These are phyloP conservation scores for Mesopsocus fuscifrons DNA, from an alignment of 2,888 invertebrate species.

Conservation along the genomic window DNA sequence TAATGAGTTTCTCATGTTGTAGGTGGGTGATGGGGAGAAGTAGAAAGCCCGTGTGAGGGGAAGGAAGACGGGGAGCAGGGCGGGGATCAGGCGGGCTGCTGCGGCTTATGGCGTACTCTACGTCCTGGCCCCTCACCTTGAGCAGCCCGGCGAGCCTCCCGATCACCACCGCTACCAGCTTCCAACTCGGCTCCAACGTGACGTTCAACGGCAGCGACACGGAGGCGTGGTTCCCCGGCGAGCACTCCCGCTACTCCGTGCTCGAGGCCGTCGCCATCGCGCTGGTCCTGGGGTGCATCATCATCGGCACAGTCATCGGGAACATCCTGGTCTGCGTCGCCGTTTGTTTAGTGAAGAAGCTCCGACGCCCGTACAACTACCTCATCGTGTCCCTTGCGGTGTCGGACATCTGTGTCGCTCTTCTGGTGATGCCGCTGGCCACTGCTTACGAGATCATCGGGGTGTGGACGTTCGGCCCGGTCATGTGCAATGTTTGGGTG, in stretches of 20 bases:
- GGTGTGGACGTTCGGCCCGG: conserved; percentile 81
- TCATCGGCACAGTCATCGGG: conserved; percentile 65
- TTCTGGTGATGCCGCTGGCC: conserved; percentile 95
- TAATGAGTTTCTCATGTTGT: background rate
- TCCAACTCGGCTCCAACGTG: background rate
- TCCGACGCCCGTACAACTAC: conserved; percentile 79
- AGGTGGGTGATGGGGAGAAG: background rate
- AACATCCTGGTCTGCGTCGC: conserved; percentile 91
- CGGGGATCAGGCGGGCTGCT: too few species aligned
- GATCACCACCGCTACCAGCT: background rate
- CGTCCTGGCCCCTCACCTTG: too few species aligned
- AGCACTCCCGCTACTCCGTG: conserved; percentile 26
- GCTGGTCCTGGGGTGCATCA: conserved; percentile 26
- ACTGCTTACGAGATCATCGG: conserved; percentile 84
- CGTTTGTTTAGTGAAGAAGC: conserved; percentile 80
- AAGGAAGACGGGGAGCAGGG: background rate
- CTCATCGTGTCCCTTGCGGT: conserved; percentile 87
- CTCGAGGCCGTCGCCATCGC: conserved; percentile 44
- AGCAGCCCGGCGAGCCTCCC: too few species aligned
- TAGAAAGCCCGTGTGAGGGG: background rate
- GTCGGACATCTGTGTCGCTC: conserved; percentile 88
- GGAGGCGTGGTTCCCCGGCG: conserved; percentile 23
- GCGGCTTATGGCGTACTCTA: too few species aligned
- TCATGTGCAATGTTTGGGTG: conserved; percentile 91
- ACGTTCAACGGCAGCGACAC: background rate